phyloP scores from a whole-genome alignment of 1,140 invertebrate genomes.

The Rhopalosiphum padi region DNA sequence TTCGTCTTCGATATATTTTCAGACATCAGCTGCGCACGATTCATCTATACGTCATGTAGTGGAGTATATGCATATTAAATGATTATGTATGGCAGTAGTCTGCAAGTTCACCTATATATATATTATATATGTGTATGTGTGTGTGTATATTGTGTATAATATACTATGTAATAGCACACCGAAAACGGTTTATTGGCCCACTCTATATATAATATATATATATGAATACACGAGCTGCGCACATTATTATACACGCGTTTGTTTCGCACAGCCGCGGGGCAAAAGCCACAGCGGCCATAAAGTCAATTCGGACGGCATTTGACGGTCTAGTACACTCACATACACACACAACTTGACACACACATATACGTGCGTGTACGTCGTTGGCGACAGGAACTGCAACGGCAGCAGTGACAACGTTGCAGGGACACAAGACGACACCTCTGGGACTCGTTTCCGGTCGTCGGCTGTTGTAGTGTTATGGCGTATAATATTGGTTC shows the following conservation, averaged over 20 bases:
- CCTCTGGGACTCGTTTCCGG: conserved; percentile 2
- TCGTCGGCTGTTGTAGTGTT: background rate
- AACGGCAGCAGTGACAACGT: background rate
- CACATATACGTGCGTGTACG: background rate
- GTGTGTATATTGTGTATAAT: background rate
- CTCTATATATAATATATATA: background rate
- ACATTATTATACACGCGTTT: background rate
- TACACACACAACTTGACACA: background rate
- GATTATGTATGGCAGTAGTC: too few species aligned
- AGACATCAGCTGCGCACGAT: too few species aligned
- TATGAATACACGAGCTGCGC: background rate
- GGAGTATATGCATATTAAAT: background rate
- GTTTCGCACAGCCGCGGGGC: background rate
- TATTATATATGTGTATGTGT: too few species aligned
- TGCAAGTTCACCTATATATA: background rate
- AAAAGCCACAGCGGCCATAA: background rate
- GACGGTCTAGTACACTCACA: background rate
- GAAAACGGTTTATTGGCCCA: background rate
- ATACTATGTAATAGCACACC: background rate
- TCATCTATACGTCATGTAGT: too few species aligned
- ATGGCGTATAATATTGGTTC: background rate
- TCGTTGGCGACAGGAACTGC: background rate
- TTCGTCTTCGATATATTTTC: too few species aligned
- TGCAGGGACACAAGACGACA: background rate
- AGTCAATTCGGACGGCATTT: background rate